Conservation (phyloP, 2,113 vertebrate species). For the Neotragus pygmaeus region DNA sequence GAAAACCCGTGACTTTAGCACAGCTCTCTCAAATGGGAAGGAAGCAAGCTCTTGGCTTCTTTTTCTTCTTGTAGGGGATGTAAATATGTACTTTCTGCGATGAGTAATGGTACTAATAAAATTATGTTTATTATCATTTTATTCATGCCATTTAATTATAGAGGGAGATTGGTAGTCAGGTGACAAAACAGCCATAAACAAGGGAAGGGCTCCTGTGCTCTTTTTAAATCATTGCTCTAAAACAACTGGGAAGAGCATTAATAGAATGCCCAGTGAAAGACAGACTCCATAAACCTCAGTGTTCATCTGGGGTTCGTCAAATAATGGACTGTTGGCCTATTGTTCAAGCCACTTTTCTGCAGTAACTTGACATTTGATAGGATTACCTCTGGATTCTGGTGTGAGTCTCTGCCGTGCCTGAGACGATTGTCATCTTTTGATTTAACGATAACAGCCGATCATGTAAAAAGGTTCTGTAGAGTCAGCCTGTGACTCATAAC, state of each 20-base stretch:
- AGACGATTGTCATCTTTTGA: conserved; percentile 81
- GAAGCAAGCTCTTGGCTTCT: background rate
- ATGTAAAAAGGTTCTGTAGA: conserved; percentile 75
- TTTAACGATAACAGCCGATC: conserved; percentile 81
- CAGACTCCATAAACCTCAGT: conserved; percentile 54
- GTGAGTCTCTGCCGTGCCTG: conserved; percentile 76
- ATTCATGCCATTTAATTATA: conserved; percentile 67
- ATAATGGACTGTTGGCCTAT: conserved; percentile 75
- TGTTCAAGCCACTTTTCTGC: conserved; percentile 79
- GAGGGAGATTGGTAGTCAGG: conserved; percentile 48
- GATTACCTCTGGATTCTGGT: conserved; percentile 81
- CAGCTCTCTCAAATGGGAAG: background rate
- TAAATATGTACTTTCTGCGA: conserved; percentile 63
- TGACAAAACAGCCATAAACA: conserved; percentile 25
- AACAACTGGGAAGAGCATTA: conserved; percentile 53
- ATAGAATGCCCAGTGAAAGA: conserved; percentile 57
- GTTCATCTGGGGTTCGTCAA: conserved; percentile 70
- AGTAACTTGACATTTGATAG: conserved; percentile 82
- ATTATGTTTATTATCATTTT: conserved; percentile 73
- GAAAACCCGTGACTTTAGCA: background rate
- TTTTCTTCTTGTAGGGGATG: conserved; percentile 41
- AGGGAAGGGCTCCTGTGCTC: conserved; percentile 42
- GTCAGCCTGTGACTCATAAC: conserved; percentile 79
- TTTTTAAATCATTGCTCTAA: conserved; percentile 56
- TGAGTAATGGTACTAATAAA: conserved; percentile 64